A percentile compares a stretch with the other conserved stretches of the same genome.
Conservation (phyloP, 1,140 invertebrate genomes). For the Chironomus tepperi region DNA sequence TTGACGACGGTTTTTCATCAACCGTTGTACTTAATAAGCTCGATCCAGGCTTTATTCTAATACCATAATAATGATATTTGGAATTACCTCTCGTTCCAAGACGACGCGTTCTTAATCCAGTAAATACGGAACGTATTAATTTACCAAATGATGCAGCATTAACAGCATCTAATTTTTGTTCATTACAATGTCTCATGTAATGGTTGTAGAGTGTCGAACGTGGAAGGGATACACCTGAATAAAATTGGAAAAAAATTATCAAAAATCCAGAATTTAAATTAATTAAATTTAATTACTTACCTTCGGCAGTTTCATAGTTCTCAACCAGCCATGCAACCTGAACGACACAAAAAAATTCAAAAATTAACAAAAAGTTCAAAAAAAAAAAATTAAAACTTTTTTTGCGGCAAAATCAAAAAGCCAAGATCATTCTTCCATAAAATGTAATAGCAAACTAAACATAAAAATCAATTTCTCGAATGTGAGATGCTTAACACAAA, state of each 20-base stretch:
- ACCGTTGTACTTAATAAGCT: slow-evolving; percentile 50
- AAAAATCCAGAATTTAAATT: too few relatives aligned
- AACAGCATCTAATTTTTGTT: slow-evolving; percentile 92
- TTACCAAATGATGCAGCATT: slow-evolving; percentile 99
- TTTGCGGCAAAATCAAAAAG: slow-evolving; percentile 25
- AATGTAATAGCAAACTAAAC: background rate
- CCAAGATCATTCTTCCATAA: background rate
- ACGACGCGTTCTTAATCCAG: slow-evolving; percentile 85
- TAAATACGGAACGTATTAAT: slow-evolving; percentile 94
- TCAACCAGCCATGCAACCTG: slow-evolving; percentile 95
- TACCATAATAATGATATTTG: slow-evolving; percentile 99
- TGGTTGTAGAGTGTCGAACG: slow-evolving; percentile 94
- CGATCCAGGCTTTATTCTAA: slow-evolving; percentile 86
- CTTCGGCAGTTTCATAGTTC: slow-evolving; percentile 97
- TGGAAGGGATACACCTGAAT: slow-evolving; percentile 75
- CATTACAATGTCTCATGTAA: slow-evolving; percentile 89
- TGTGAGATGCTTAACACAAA: too few relatives aligned
- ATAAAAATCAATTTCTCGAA: background rate
- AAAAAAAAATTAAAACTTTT: slow-evolving; percentile 25
- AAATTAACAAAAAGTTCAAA: slow-evolving; percentile 25
- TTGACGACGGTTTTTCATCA: slow-evolving; percentile 39
- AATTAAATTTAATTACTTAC: too few relatives aligned
- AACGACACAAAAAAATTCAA: slow-evolving; percentile 25
- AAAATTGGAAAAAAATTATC: too few relatives aligned
- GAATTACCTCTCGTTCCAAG: slow-evolving; percentile 98